Conservation (phyloP, 2,797 vertebrate genomes). For the Chelon labrosus region DNA sequence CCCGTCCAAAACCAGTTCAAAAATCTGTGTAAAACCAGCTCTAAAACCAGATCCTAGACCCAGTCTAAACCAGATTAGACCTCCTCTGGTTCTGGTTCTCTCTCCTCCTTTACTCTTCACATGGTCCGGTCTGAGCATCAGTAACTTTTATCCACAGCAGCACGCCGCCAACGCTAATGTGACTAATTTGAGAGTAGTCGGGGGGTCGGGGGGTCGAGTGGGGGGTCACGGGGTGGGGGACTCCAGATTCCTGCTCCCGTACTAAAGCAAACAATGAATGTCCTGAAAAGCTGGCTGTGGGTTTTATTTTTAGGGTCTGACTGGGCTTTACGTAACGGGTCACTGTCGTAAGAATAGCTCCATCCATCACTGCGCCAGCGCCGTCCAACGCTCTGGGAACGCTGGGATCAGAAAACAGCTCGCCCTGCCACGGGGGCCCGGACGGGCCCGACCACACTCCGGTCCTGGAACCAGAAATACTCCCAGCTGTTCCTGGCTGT, state of each 20-base stretch:
- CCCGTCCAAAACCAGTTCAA: too few species aligned
- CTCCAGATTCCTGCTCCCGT: conserved; percentile 59
- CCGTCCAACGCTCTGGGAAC: conserved; percentile 72
- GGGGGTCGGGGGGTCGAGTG: not conserved
- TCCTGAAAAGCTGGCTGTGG: conserved; percentile 69
- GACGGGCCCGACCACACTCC: too few species aligned
- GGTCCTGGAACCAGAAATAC: not conserved
- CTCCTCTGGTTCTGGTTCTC: too few species aligned
- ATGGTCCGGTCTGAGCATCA: too few species aligned
- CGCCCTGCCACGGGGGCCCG: conserved; percentile 38
- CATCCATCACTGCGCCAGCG: conserved; percentile 73
- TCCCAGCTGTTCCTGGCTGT: too few species aligned
- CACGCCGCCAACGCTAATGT: conserved; percentile 43
- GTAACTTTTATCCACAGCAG: conserved; percentile 39
- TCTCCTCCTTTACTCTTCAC: too few species aligned
- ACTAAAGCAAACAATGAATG: conserved; percentile 77
- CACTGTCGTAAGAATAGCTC: conserved; percentile 75
- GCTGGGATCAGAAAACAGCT: conserved; percentile 64
- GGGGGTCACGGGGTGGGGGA: conserved; percentile 11
- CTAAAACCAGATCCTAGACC: too few species aligned
- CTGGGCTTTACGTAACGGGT: conserved; percentile 76
- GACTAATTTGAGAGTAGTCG: conserved; percentile 42
- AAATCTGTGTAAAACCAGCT: too few species aligned
- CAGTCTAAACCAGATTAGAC: too few species aligned
- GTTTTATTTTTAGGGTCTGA: conserved; percentile 79